Percentiles rank a stretch among this genome's conserved stretches.
Evolutionary conservation across 2,888 invertebrate species (phyloP).

Genomic region (Idaea straminata): DNA sequence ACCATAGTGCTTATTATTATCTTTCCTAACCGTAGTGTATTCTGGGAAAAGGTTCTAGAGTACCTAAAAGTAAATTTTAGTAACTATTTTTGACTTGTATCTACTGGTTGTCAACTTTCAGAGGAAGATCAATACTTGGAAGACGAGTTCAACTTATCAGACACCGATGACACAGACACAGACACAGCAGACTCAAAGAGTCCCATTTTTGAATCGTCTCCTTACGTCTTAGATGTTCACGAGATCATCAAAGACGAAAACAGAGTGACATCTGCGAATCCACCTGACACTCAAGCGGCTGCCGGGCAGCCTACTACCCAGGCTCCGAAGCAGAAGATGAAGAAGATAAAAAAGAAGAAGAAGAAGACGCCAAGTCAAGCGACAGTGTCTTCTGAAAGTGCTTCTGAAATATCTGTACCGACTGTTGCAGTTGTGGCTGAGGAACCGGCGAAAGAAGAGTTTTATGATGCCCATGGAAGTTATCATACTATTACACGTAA

Average conservation of each 20-base stretch:
- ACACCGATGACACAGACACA: conserved; percentile 37
- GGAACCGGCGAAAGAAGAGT: conserved; percentile 46
- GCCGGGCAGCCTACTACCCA: conserved; percentile 24
- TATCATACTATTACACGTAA: conserved; percentile 51
- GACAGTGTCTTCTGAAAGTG: conserved; percentile 38
- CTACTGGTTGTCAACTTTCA: conserved; percentile 12
- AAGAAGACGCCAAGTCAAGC: conserved; percentile 21
- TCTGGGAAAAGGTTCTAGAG: no score
- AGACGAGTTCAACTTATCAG: conserved; percentile 36
- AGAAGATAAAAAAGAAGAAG: conserved; percentile 40
- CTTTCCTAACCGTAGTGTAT: no score
- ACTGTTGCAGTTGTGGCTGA: conserved; percentile 25
- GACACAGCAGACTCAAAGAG: conserved; percentile 31
- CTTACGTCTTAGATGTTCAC: conserved; percentile 50
- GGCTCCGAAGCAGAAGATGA: conserved; percentile 30
- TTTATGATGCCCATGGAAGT: conserved; percentile 61
- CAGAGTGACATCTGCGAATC: neutral
- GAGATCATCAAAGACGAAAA: conserved; percentile 42
- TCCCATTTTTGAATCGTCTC: conserved; percentile 34
- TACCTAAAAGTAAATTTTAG: no score
- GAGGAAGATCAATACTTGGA: conserved; percentile 27
- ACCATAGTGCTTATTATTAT: no score
- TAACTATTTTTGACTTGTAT: no score
- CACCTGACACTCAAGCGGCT: neutral
- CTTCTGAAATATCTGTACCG: conserved; percentile 37